Evolutionary conservation across 1,140 invertebrate genomes (phyloP), one percentile per base, ranked within the genome.

Genomic region (Aplysia californica): DNA sequence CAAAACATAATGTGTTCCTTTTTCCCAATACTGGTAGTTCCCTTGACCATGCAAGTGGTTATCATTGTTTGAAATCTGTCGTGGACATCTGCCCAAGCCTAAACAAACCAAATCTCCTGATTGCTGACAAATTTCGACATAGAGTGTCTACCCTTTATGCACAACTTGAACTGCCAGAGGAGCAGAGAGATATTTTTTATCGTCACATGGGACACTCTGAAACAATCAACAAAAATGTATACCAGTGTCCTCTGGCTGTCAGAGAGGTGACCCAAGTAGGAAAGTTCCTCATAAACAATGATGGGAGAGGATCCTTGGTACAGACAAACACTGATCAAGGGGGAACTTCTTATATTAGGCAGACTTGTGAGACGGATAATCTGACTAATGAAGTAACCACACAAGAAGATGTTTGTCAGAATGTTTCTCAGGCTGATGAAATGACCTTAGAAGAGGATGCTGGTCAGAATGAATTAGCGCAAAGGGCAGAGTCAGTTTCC

Each of bases 121-220:
- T 29, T 29, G 78, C 80, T 26, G 79, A 79, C 29, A 59, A 65
- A n/a, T 77, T 79, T 71, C 18, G 80, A 67, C 78, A 81, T n/a
- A 21, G 59, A 20, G 61, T 61, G 1, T 76, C 80, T 15, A 81
- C 80, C n/a, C 10, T 68, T 6, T 79, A 71, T 74, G 75, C 78
- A 35, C 35, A 6, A 0, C 31, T 79, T 21, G 78, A 81, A 61
- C 55, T 79, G 3, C 66, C 71, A n/a, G 44, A 70, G 21, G 35
- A 29, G 65, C 74, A 81, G 5, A 75, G 78, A 61, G 38, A 77
- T 35, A 31, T 50, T n/a, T 75, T 77, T 39, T 80, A 74, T 56
- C 69, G 61, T 58, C 79, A 80, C 31, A 75, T 80, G 70, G 75
- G 79, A 18, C 79, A 80, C 55, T 77, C 75, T 31, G 72, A 61